Base-by-base conservation (phyloP, 1,140 invertebrate genomes). In the Drosophila oshimai region DNA sequence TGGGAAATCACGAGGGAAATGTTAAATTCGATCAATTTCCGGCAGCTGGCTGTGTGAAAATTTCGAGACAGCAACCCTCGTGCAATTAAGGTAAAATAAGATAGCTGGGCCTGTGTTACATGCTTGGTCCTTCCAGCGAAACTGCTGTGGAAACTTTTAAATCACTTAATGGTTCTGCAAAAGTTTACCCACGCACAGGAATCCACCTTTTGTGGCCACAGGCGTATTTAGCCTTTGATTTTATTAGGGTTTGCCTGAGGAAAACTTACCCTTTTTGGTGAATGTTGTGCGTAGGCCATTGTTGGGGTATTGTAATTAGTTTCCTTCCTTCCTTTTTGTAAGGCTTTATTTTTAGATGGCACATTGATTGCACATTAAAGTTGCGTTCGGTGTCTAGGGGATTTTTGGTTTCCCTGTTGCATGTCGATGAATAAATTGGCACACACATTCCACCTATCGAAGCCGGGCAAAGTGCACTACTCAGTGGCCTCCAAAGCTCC, bases 151-250 rank as follows among this genome's bases (percentile, higher is more conserved):
- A 61, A 73, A 83, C 61, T 78, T 75, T 75, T 39, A 70, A 84
- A 86, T 84, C 80, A 84, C 60, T 84, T 84, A 86, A 75, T 84
- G 55, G 71, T 15, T 34, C 20, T 42, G 51, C 6, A 37, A 74
- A 84, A 79, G 34, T 72, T 84, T 80, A 29, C 53, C 51, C 44
- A 70, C 44, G 42, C 51, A 69, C 15, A 41, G 28, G 53, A 58
- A 36, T 34, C 29, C 34, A 44, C 46, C 58, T 36, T 42, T 26
- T 65, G 60, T 75, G 74, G 72, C 65, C 46, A 70, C 53, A 54
- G 57, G 22, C 74, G 57, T 50, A 55, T 67, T 84, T 65, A 37
- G 71, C 42, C 61, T 60, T 68, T 37, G 71, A 54, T 75, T 84
- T 76, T 68, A 86, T 75, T 87, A 61, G 47, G 74, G 54, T 55